Conservation (phyloP, 2,888 invertebrate species). For the Aporophyla nigra region DNA sequence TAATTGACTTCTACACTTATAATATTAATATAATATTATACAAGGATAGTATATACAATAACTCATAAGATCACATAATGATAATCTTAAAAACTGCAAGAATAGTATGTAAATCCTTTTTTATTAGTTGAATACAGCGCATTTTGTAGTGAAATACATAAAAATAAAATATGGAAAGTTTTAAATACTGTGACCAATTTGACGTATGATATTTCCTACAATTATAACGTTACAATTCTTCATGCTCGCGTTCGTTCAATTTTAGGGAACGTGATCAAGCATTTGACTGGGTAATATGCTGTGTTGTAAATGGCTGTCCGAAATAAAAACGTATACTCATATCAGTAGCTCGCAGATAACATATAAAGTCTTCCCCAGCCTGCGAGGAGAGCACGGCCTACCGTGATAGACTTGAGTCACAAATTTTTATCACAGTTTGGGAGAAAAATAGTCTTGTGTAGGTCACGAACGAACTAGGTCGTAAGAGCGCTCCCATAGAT, state of each 20-base stretch:
- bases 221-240: not conserved
- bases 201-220: constrained; percentile 42
- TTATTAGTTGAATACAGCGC: constrained; percentile 18
- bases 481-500: too few relatives aligned
- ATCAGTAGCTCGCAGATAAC: not conserved
- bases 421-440: too few relatives aligned
- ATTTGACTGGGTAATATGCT: not conserved
- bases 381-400: too few relatives aligned
- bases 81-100: constrained; percentile 31
- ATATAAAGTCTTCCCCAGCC: not conserved
- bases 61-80: constrained; percentile 28
- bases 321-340: not conserved
- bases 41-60: constrained; percentile 29
- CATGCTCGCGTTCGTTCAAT: not conserved
- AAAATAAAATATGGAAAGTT: constrained; percentile 17
- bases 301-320: not conserved
- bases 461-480: too few relatives aligned
- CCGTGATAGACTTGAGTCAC: too few relatives aligned
- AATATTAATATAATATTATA: constrained; percentile 38
- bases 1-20: constrained; percentile 50
- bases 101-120: not conserved
- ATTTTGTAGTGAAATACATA: constrained; percentile 39
- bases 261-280: not conserved
- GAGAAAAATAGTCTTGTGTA: too few relatives aligned
- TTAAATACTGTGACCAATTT: constrained; percentile 22